These are phyloP conservation scores for Cyprinodon variegatus DNA, from an alignment of 2,113 vertebrate species.

Conservation along the genomic window DNA sequence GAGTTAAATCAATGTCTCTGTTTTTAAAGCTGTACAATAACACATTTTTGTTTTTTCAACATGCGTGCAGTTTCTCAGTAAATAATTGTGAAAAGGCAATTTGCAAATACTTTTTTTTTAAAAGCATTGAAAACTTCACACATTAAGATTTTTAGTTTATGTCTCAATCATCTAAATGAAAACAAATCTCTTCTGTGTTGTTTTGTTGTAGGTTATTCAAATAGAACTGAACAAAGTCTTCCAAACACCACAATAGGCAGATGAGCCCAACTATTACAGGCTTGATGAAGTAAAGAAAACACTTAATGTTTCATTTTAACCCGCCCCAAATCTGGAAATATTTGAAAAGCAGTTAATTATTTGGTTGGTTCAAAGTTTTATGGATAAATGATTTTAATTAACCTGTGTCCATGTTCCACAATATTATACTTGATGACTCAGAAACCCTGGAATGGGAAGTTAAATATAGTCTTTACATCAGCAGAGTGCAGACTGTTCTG, in stretches of 20 bases:
- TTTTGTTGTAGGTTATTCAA: neutral
- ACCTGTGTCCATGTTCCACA: constrained; percentile 46
- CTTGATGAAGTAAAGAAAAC: constrained; percentile 57
- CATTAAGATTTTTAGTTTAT: neutral
- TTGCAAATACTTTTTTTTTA: neutral
- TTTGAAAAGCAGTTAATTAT: constrained; percentile 80
- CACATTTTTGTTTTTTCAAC: too few species aligned
- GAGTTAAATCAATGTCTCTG: too few species aligned
- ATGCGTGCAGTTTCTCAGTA: too few species aligned
- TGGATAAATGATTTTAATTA: constrained; percentile 72
- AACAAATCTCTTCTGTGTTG: neutral
- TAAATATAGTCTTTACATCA: constrained; percentile 30
- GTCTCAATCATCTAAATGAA: neutral
- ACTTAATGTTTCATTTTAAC: constrained; percentile 62
- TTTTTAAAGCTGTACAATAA: too few species aligned
- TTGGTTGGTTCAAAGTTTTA: constrained; percentile 77
- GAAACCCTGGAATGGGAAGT: constrained; percentile 60
- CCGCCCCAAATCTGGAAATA: constrained; percentile 63
- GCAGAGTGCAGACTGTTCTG: constrained; percentile 46
- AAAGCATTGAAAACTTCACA: neutral
- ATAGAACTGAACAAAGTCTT: neutral
- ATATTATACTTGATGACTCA: constrained; percentile 51
- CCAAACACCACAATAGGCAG: neutral
- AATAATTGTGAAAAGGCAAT: too few species aligned
- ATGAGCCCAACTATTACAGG: constrained; percentile 8